Base-by-base conservation (phyloP, 1,140 invertebrate species). In the Leptoteleia sp. region DNA sequence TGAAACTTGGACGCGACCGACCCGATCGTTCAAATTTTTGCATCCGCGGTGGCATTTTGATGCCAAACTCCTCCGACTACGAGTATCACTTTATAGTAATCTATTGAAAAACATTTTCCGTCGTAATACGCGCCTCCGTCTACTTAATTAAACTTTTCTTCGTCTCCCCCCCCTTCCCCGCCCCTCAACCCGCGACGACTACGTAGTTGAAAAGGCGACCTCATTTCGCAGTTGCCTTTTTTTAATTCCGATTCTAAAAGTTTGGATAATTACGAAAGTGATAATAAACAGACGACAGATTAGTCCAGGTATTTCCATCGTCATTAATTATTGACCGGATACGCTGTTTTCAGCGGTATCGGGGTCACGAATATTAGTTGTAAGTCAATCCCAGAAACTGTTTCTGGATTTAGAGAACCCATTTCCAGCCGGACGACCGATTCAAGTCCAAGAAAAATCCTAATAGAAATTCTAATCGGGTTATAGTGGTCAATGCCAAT, bases 21-120 rank as follows among this genome's bases (percentile, higher is more conserved):
- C 4, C 57, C 15, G 57, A 72, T 72, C 48, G 55, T 64, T 73
- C 50, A 73, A 64, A 62, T 3, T 64, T 57, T 55, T 48, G 16
- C 31, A 22, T 48, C 40, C 22, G 48, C 22, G 61, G 43, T 16
- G 12, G 0, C 8, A 3, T 29, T 50, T 31, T 42, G 15, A 29
- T n/a, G 19, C 9, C 17, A 35, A 4, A 35, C 17, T 22, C 2
- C 11, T 3, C 19, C n/a, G 27, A 17, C 33, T 27, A 27, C 12
- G 13, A 17, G 3, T 9, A 8, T 27, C 11, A 15, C 37, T 40
- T 6, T 31, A 43, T 8, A 17, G n/a, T n/a, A n/a, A n/a, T n/a
- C n/a, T n/a, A n/a, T n/a, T n/a, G 6, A 43, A 65, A 33, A 57
- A 42, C 43, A 42, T 33, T 55, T 48, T 2, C 11, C 15, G 1